A percentile compares a stretch with the other conserved stretches of the same genome.
phyloP scores from a whole-genome alignment of 2,113 vertebrate species.

The Tapirus terrestris region DNA sequence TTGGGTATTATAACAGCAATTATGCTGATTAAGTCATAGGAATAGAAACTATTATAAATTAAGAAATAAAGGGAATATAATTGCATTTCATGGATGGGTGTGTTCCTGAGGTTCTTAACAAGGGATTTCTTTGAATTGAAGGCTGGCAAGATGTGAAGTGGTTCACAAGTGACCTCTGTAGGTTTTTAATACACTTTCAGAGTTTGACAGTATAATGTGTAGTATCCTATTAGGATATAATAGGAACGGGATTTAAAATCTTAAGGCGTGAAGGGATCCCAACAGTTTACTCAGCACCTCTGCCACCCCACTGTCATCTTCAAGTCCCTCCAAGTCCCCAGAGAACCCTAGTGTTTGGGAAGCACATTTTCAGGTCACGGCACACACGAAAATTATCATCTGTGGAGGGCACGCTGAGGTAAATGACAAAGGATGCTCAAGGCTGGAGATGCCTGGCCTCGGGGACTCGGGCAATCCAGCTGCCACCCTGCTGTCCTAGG shows the following conservation, averaged over 20 bases:
- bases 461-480: not conserved
- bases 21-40: not conserved
- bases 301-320: rapidly evolving
- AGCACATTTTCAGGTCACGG: not conserved
- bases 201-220: conserved; percentile 32
- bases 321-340: not conserved
- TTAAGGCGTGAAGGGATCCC: not conserved
- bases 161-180: conserved; percentile 59
- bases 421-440: not conserved
- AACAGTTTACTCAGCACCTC: not conserved
- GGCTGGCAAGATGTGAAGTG: conserved; percentile 12
- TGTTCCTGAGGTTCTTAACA: conserved; percentile 68
- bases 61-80: conserved; percentile 44
- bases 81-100: not conserved
- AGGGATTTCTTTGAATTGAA: conserved; percentile 69
- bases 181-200: conserved; percentile 64
- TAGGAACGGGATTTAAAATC: not conserved
- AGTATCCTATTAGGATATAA: conserved; percentile 61
- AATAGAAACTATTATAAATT: conserved; percentile 11
- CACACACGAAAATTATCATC: not conserved
- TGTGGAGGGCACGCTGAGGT: not conserved
- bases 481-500: not conserved
- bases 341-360: not conserved
- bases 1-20: not conserved
- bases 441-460: not conserved